Percentiles rank a stretch among this genome's conserved stretches.
Conservation (phyloP, 2,113 vertebrate genomes). For the Microcebus lehilahytsara region DNA sequence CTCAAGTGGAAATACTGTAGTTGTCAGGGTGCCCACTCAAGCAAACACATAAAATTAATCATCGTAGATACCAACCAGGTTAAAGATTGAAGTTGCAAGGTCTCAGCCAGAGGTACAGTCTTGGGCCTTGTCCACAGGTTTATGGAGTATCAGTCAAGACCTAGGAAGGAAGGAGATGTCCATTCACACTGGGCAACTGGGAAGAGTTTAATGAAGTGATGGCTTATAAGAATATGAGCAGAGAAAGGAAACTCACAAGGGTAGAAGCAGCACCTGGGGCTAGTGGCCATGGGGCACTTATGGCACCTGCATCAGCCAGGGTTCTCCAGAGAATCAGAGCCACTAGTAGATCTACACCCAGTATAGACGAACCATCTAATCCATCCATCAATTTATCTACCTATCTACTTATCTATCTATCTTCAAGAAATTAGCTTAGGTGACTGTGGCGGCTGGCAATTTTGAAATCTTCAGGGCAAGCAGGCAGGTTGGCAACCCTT, state of each 20-base stretch:
- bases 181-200: neutral
- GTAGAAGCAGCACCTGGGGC: neutral
- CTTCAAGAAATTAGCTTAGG: neutral
- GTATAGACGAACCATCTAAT: neutral
- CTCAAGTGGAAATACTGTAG: neutral
- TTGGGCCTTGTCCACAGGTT: neutral
- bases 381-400: neutral
- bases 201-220: neutral
- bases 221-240: neutral
- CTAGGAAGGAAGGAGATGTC: neutral
- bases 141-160: no score
- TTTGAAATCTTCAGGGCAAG: neutral
- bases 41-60: neutral
- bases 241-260: neutral
- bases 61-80: neutral
- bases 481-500: neutral
- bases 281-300: neutral
- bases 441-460: rapidly evolving
- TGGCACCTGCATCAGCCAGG: neutral
- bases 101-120: neutral
- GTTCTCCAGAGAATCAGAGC: neutral
- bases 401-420: neutral
- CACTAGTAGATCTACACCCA: neutral
- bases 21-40: neutral
- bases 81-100: neutral